phyloP scores from a whole-genome alignment of 2,888 invertebrate species.

The Tenthredo notha region DNA sequence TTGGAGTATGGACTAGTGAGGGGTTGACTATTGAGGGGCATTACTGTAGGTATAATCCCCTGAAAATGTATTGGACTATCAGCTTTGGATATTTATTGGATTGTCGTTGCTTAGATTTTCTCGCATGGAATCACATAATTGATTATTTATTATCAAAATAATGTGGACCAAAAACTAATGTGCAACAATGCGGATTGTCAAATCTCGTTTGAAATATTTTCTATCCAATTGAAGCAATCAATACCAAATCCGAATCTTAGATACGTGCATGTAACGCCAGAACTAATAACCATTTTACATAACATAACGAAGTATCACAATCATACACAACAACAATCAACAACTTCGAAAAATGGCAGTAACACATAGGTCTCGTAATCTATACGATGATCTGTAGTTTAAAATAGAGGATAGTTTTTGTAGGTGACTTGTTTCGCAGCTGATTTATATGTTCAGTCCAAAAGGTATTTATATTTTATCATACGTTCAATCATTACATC shows the following conservation, averaged over 20 bases:
- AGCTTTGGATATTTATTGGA: constrained; percentile 21
- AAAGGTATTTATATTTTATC: constrained; percentile 52
- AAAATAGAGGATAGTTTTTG: constrained; percentile 33
- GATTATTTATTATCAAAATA: neutral
- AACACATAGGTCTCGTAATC: constrained; percentile 30
- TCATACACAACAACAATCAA: constrained; percentile 35
- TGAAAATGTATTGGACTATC: constrained; percentile 20
- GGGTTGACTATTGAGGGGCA: too few species aligned
- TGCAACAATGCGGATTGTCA: neutral
- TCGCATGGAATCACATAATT: constrained; percentile 25
- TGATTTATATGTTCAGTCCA: constrained; percentile 42
- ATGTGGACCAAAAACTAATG: neutral
- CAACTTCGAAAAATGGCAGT: constrained; percentile 56
- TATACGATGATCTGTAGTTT: constrained; percentile 34
- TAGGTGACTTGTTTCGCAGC: constrained; percentile 38
- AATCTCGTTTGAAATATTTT: neutral
- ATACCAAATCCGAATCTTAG: neutral
- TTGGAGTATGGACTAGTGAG: too few species aligned
- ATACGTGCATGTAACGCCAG: constrained; percentile 22
- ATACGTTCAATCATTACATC: constrained; percentile 10
- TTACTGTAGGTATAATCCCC: neutral
- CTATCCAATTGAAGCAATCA: neutral
- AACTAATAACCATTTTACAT: constrained; percentile 23
- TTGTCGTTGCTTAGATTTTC: constrained; percentile 16
- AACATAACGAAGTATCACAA: neutral